These are phyloP conservation scores for Sesia apiformis DNA, from an alignment of 2,888 invertebrate genomes.

Conservation along the genomic window DNA sequence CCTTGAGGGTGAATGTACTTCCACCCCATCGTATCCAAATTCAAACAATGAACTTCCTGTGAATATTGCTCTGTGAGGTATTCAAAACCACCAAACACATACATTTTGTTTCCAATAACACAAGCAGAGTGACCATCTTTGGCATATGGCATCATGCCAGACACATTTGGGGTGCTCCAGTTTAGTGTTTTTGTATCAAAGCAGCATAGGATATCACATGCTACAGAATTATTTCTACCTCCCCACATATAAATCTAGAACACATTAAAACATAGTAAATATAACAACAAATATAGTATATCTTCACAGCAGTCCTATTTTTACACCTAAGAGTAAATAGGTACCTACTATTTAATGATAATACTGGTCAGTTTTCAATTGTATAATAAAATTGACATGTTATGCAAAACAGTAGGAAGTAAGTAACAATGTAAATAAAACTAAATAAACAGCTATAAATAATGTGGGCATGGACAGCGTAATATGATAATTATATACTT, in stretches of 20 bases:
- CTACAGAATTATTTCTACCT: slow-evolving; percentile 88
- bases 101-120: slow-evolving; percentile 85
- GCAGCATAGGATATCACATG: slow-evolving; percentile 86
- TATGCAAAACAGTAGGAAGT: neutral
- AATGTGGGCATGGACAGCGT: too few relatives aligned
- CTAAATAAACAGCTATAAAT: too few relatives aligned
- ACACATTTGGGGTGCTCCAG: slow-evolving; percentile 79
- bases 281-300: neutral
- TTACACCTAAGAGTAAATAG: neutral
- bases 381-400: too few relatives aligned
- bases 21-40: slow-evolving; percentile 85
- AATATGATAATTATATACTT: too few relatives aligned
- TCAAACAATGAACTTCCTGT: slow-evolving; percentile 83
- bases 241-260: slow-evolving; percentile 89
- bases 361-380: neutral
- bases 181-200: slow-evolving; percentile 82
- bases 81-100: slow-evolving; percentile 93
- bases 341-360: neutral
- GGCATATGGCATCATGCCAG: slow-evolving; percentile 83
- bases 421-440: too few relatives aligned
- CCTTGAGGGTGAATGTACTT: slow-evolving; percentile 77
- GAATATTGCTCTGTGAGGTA: slow-evolving; percentile 87
- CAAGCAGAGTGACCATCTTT: slow-evolving; percentile 95
- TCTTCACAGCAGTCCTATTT: neutral
- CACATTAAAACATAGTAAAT: neutral